Evolutionary conservation across 1,140 invertebrate genomes (phyloP).

Genomic region (Lordiphosa stackelbergi): DNA sequence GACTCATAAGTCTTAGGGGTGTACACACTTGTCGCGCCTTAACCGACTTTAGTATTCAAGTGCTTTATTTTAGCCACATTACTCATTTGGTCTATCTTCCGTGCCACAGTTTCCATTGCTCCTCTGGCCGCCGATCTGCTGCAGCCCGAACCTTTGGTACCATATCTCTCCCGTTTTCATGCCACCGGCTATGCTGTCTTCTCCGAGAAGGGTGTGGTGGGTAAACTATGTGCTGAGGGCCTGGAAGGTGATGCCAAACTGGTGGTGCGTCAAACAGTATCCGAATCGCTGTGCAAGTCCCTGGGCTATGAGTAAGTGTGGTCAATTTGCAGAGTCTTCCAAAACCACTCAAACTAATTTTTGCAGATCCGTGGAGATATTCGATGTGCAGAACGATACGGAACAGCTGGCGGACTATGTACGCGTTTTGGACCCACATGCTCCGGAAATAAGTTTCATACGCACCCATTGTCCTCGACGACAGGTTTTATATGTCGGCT

Average conservation of each 20-base stretch:
- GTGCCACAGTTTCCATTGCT: conserved; percentile 83
- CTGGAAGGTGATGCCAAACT: conserved; percentile 78
- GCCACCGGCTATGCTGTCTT: conserved; percentile 88
- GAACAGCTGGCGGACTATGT: conserved; percentile 82
- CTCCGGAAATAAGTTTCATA: conserved; percentile 88
- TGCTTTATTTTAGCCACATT: too few species aligned
- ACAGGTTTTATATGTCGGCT: conserved; percentile 88
- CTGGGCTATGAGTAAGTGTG: conserved; percentile 84
- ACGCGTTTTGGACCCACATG: conserved; percentile 86
- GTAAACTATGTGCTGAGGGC: conserved; percentile 88
- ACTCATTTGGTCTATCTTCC: conserved; percentile 10
- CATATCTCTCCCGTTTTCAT: conserved; percentile 83
- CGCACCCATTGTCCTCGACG: conserved; percentile 85
- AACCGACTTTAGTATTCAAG: too few species aligned
- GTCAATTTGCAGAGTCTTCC: background rate
- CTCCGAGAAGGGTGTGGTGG: conserved; percentile 87
- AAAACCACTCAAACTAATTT: background rate
- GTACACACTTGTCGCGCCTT: too few species aligned
- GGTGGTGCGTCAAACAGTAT: conserved; percentile 81
- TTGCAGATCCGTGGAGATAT: conserved; percentile 78
- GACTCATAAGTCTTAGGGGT: too few species aligned
- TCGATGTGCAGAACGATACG: conserved; percentile 80
- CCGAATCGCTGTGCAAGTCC: conserved; percentile 86
- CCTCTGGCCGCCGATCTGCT: conserved; percentile 81
- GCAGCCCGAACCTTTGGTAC: conserved; percentile 80